Conservation (phyloP, 2,888 invertebrate species). For the Galerucella calmariensis region DNA sequence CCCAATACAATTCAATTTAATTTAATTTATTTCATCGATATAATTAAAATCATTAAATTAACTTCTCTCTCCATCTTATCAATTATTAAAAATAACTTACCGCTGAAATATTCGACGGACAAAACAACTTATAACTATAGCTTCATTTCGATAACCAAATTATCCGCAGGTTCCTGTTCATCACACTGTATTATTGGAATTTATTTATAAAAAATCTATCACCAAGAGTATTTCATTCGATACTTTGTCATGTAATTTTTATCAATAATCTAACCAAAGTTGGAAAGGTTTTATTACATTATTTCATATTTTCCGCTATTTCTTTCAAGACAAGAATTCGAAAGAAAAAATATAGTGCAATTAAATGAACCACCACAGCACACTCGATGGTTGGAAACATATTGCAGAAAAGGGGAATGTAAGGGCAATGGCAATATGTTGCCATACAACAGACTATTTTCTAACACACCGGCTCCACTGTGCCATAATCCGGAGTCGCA, state of each 20-base stretch:
- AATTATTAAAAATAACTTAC: no score
- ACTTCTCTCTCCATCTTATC: no score
- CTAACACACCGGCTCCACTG: conserved; percentile 21
- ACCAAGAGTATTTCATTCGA: background rate
- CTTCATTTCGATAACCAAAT: no score
- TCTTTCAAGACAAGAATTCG: conserved; percentile 7
- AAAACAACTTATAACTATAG: no score
- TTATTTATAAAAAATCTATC: no score
- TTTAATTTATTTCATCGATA: no score
- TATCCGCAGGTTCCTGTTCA: no score
- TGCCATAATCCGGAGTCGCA: conserved; percentile 30
- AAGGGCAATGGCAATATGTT: conserved; percentile 53
- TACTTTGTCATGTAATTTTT: background rate
- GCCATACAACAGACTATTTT: conserved; percentile 48
- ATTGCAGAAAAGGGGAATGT: conserved; percentile 49
- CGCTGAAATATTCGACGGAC: no score
- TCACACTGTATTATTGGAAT: no score
- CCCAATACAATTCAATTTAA: no score
- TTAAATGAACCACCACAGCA: conserved; percentile 59
- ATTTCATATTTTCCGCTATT: background rate
- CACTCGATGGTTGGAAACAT: conserved; percentile 58
- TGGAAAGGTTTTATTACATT: background rate
- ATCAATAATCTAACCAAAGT: background rate
- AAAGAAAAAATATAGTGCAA: conserved; percentile 43
- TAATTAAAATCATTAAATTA: no score